phyloP scores from a whole-genome alignment of 2,113 vertebrate species.

The Microtus oregoni region DNA sequence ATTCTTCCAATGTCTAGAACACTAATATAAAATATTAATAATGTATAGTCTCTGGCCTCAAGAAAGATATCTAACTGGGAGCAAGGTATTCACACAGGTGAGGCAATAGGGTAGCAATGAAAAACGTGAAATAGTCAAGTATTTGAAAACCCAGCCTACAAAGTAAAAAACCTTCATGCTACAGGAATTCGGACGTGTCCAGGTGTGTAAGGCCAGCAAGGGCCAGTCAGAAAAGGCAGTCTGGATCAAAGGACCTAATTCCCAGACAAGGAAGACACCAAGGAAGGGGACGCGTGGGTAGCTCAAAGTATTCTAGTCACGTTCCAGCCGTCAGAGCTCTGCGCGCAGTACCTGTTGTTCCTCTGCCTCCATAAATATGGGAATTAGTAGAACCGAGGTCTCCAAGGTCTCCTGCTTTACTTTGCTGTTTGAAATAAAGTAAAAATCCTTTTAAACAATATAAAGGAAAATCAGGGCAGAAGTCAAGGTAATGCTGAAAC shows the following conservation, averaged over 20 bases:
- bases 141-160: background rate
- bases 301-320: background rate
- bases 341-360: constrained; percentile 77
- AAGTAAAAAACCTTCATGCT: background rate
- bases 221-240: background rate
- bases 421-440: constrained; percentile 68
- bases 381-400: background rate
- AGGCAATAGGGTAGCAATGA: background rate
- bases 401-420: constrained; percentile 28
- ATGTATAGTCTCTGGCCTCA: background rate
- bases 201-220: accelerated
- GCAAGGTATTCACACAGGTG: accelerated
- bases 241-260: accelerated
- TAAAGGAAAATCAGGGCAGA: background rate
- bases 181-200: accelerated
- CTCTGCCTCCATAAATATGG: constrained; percentile 27
- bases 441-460: constrained; percentile 30
- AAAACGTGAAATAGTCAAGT: background rate
- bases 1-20: background rate
- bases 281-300: accelerated
- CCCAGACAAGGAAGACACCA: too few relatives aligned
- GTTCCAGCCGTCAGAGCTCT: background rate
- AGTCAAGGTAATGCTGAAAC: background rate
- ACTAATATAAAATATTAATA: background rate
- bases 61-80: background rate